A percentile compares a stretch with the other conserved stretches of the same genome.
Evolutionary conservation across 2,113 vertebrate species (phyloP).

Genomic region (Rhinoderma darwinii): DNA sequence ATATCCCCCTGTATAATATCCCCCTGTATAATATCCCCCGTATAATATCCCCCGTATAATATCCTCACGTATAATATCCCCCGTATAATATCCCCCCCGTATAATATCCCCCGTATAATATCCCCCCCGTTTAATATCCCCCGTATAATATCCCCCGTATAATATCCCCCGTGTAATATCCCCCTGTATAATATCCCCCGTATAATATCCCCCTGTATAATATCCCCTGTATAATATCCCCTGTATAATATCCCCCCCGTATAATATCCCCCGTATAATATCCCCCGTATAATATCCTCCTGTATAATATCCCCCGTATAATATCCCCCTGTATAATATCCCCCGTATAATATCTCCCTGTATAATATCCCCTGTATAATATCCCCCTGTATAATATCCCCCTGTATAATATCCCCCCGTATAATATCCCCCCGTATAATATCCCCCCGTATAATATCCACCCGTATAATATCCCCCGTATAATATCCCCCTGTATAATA

Average conservation of each 20-base stretch:
- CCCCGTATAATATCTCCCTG: neutral
- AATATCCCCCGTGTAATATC: neutral
- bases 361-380: neutral
- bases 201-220: no score
- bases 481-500: neutral
- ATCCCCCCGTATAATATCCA: neutral
- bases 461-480: neutral
- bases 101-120: neutral
- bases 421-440: neutral
- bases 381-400: no score
- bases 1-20: neutral
- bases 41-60: neutral
- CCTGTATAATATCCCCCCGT: neutral
- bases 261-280: neutral
- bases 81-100: neutral
- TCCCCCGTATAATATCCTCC: neutral
- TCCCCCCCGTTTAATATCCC: no score
- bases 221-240: neutral
- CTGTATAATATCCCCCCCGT: neutral
- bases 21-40: no score
- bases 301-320: neutral
- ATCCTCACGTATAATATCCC: no score
- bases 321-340: neutral
- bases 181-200: neutral
- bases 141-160: no score